These are phyloP conservation scores for Morone chrysops DNA, from an alignment of 2,113 vertebrate genomes.

Conservation along the genomic window DNA sequence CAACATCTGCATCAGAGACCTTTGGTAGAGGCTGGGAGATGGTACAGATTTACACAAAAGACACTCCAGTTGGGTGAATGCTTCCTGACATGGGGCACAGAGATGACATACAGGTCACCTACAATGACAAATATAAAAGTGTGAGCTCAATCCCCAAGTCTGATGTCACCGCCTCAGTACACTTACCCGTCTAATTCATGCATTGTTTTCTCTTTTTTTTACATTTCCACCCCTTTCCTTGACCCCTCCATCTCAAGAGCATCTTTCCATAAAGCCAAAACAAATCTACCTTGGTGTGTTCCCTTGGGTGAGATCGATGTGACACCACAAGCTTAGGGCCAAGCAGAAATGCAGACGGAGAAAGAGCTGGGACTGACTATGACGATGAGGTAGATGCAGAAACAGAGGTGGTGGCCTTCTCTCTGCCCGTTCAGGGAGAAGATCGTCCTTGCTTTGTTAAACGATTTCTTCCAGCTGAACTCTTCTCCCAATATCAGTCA, in stretches of 20 bases:
- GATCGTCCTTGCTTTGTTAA: slow-evolving; percentile 79
- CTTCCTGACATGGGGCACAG: not conserved
- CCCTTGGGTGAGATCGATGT: slow-evolving; percentile 49
- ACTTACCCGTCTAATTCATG: not conserved
- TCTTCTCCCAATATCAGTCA: slow-evolving; percentile 72
- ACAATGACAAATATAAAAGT: not conserved
- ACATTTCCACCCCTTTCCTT: not conserved
- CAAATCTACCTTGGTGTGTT: slow-evolving; percentile 59
- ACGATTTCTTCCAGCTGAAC: slow-evolving; percentile 83
- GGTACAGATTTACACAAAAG: slow-evolving; percentile 10
- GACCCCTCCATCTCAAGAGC: slow-evolving; percentile 34
- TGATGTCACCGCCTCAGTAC: slow-evolving; percentile 4
- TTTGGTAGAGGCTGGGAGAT: not conserved
- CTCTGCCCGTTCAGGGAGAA: slow-evolving; percentile 69
- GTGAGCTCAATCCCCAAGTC: not conserved
- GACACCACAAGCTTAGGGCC: slow-evolving; percentile 12
- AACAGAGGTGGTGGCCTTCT: slow-evolving; percentile 54
- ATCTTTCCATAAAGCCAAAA: slow-evolving; percentile 54
- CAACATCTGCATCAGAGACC: not conserved
- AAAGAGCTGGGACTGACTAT: slow-evolving; percentile 24
- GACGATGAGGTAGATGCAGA: slow-evolving; percentile 31
- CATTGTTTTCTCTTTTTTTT: not conserved
- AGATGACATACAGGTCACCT: slow-evolving; percentile 9
- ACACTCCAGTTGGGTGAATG: not conserved
- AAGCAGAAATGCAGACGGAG: slow-evolving; percentile 40